Evolutionary conservation across 2,113 vertebrate genomes (phyloP).

Genomic region (Oncorhynchus clarkii): DNA sequence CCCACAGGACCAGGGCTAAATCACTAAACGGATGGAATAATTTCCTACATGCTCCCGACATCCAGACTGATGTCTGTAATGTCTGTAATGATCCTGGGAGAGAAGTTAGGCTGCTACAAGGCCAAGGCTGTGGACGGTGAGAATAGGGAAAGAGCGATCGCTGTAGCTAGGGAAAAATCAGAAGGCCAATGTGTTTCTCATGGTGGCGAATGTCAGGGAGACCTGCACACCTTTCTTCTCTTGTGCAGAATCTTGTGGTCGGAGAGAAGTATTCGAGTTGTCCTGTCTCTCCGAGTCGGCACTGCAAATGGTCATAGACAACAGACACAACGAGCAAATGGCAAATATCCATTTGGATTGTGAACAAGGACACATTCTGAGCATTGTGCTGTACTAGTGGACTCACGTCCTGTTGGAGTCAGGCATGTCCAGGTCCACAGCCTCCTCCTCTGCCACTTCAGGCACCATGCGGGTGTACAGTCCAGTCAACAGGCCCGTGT

Average conservation of each 20-base stretch:
- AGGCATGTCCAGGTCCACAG: neutral
- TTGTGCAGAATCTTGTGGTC: neutral
- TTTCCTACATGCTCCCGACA: neutral
- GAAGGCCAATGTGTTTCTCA: too few species aligned
- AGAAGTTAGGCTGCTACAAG: neutral
- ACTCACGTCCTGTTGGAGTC: neutral
- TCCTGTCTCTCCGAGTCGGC: neutral
- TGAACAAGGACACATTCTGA: neutral
- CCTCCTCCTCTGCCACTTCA: neutral
- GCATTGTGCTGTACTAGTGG: neutral
- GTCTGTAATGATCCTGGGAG: neutral
- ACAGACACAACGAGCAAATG: neutral
- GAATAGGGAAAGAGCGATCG: neutral
- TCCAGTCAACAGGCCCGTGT: too few species aligned
- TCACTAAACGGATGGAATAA: neutral
- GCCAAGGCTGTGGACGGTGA: neutral
- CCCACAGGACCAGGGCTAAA: neutral
- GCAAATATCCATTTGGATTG: neutral
- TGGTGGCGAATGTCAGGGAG: too few species aligned
- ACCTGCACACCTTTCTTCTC: neutral
- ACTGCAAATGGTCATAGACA: neutral
- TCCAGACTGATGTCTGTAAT: neutral
- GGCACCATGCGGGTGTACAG: neutral
- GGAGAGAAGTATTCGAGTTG: neutral
- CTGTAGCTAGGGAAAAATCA: too few species aligned